Conservation (phyloP, 2,113 vertebrate genomes). For the Pampusana beccarii region DNA sequence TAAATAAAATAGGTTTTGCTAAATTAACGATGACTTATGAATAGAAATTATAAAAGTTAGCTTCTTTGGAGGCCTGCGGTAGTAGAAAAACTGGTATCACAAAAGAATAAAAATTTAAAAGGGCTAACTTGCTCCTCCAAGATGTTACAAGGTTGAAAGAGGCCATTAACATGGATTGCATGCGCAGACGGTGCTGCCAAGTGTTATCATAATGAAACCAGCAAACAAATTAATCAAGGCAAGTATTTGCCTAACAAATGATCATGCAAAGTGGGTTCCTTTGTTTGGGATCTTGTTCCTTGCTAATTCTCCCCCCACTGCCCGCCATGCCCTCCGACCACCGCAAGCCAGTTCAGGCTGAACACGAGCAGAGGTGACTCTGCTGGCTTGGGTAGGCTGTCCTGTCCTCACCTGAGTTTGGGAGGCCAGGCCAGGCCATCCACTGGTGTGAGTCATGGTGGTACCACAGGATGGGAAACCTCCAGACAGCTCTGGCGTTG, state of each 20-base stretch:
- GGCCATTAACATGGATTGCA: neutral
- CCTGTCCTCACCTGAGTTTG: neutral
- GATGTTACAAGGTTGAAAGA: neutral
- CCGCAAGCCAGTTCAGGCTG: neutral
- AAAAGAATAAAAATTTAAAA: neutral
- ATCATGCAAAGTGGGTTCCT: neutral
- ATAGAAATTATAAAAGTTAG: neutral
- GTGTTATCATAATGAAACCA: neutral
- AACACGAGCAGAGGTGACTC: neutral
- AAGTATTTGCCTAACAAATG: slow-evolving; percentile 37
- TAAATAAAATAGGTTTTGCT: neutral
- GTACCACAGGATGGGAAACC: neutral
- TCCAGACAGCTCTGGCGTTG: neutral
- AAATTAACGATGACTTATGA: neutral
- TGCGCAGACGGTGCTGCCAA: neutral
- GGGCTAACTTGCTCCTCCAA: neutral
- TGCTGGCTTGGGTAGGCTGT: neutral
- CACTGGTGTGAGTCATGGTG: fast-evolving
- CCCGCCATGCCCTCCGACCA: neutral
- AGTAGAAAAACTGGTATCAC: neutral
- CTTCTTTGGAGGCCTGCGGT: neutral
- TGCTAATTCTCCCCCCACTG: neutral
- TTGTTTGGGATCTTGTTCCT: neutral
- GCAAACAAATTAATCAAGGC: neutral
- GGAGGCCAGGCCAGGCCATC: neutral